Conservation (phyloP, 2,797 vertebrate species). For the Pangasius djambal region DNA sequence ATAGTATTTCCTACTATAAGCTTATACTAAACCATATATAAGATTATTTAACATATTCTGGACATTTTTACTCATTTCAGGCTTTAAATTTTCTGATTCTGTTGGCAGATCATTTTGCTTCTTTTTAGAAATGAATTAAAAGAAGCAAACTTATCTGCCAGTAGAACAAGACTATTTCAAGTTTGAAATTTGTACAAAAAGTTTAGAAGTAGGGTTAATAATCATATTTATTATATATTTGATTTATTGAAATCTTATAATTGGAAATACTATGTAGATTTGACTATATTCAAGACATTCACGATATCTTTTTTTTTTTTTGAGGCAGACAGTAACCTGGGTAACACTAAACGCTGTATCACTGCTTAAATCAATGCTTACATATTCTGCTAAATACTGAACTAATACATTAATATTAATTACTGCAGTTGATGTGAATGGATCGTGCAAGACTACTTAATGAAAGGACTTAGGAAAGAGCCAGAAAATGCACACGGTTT, state of each 20-base stretch:
- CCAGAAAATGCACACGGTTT: neutral
- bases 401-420: neutral
- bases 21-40: neutral
- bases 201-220: neutral
- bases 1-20: neutral
- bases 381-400: neutral
- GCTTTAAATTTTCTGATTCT: neutral
- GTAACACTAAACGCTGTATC: neutral
- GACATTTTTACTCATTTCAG: neutral
- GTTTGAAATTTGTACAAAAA: neutral
- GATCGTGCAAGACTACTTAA: neutral
- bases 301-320: neutral
- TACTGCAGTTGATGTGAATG: neutral
- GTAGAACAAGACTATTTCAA: neutral
- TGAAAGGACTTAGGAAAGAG: too few relatives aligned
- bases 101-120: neutral
- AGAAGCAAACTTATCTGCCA: neutral
- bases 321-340: neutral
- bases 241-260: neutral
- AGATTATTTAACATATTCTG: neutral
- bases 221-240: neutral
- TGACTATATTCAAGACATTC: neutral
- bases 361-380: neutral
- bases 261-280: neutral
- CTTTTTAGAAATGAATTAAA: neutral